Base-by-base conservation (phyloP, 2,797 vertebrate species). In the Macropodus opercularis region DNA sequence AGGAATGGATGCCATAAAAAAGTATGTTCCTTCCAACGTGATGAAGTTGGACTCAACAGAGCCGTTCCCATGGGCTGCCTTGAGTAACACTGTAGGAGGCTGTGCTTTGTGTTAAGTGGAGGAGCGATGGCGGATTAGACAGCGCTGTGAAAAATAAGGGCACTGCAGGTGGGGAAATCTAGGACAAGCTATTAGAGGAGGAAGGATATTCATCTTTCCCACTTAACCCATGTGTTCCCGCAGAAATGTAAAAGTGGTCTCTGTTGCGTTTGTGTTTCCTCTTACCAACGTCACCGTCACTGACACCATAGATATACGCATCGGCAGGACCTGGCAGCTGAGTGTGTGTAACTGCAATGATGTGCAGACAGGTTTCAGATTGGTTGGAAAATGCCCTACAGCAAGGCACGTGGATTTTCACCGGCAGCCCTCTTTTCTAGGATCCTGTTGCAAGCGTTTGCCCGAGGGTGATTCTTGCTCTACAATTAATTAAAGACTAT, bases 111-210 rank as follows among this genome's bases (percentile, higher is more conserved):
- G 58, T 74, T 79, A 81, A 72, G 72, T 59, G 66, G 62, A 63
- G 55, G 70, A 77, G 59, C 5, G 19, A 69, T 62, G 61, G 53
- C 14, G 59, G 78, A 79, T 86, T 75, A 76, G 69, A 80, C 58
- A 67, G 27, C 46, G 41, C 5, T 8, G 60, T 71, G 69, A 77
- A 73, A 75, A 90, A 85, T 47, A 84, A 72, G 54, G 64, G 35
- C 61, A 69, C 69, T 72, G 78, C 77, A 87, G 86, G 79, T 89
- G 80, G 64, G 66, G 43, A 68, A 90, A 89, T 86, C 75, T 86
- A 71, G 89, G 84, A 64, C 85, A 69, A 80, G 56, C 49, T 55
- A 85, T 83, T 75, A 85, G 44, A 69, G 44, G 63, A 63, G 58
- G 56, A 57, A 60, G 42, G 22, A 72, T 47, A 66, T 83, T 79